Base-by-base conservation (phyloP, 2,797 vertebrate species). In the Telmatherina bonti region DNA sequence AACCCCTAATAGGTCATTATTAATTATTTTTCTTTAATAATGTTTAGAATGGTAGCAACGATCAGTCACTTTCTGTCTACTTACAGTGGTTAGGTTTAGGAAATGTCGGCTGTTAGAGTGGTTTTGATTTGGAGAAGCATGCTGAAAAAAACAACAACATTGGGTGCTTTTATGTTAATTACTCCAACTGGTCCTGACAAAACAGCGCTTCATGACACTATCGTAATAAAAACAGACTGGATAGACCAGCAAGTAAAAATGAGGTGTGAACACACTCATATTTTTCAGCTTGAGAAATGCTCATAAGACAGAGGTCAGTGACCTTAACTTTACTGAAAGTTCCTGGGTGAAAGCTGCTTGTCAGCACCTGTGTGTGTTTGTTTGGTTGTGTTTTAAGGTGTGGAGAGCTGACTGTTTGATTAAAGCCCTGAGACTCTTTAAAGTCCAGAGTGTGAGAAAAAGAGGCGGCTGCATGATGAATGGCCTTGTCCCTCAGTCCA, bases 401-500 rank as follows among this genome's bases (percentile, higher is more conserved):
- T 6, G 45, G 5, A 49, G 62, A 59, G 76, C 67, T 51, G 59
- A 71, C 70, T 73, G 72, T 56, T 67, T 88, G 79, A 90, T 90
- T 72, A 83, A 90, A 86, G 79, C 74, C 71, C 70, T 20, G 67
- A 76, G 61, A 74, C 76, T 58, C 79, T 86, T 92, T 76, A 82
- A 90, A 91, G 85, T 83, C 63, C 63, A 66, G 24, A 74, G 63
- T 43, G 57, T 9, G 69, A 81, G 74, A 87, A 70, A 66, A 81
- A 72, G 67, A 74, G 69, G 67, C 58, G 47, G 62, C 62, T 4
- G 13, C 2, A 60, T 88, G 85, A 92, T 88, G 58, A 82, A 91
- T 36, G 85, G 72, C 78, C 65, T 55, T 30, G 35, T 29, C 80
- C 64, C 75, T 41, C 68, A 49, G 67, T 61, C 59, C 83, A 83